phyloP scores from a whole-genome alignment of 2,888 invertebrate genomes.

The Thelaira solivaga region DNA sequence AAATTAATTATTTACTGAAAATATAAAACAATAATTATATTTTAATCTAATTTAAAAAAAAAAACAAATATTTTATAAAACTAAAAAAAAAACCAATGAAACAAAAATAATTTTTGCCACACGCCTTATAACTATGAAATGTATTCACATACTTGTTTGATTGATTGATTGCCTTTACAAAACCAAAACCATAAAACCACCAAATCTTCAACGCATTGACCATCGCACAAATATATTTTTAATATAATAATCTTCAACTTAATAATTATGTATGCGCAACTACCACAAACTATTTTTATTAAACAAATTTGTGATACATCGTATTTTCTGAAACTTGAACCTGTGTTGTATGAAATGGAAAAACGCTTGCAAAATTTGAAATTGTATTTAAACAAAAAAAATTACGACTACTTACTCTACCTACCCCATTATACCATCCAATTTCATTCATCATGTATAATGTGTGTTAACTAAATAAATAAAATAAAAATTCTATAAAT shows the following conservation, averaged over 20 bases:
- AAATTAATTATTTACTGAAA: constrained; percentile 34
- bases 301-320: constrained; percentile 26
- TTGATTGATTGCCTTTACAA: constrained; percentile 51
- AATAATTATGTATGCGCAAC: constrained; percentile 19
- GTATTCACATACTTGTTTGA: constrained; percentile 29
- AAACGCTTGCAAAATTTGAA: constrained; percentile 30
- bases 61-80: constrained; percentile 27
- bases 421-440: too few species aligned
- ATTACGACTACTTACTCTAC: not conserved
- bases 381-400: constrained; percentile 38
- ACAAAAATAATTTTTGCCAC: constrained; percentile 50
- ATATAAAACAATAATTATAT: constrained; percentile 11
- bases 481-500: constrained; percentile 19
- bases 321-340: constrained; percentile 30
- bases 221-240: constrained; percentile 46
- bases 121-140: constrained; percentile 46
- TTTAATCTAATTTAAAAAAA: constrained; percentile 22
- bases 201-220: constrained; percentile 52
- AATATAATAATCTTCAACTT: constrained; percentile 12
- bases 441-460: constrained; percentile 34
- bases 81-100: not conserved
- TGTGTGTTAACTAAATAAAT: constrained; percentile 43
- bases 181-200: constrained; percentile 36
- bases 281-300: constrained; percentile 24
- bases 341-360: constrained; percentile 32